Percentiles rank a stretch among this genome's conserved stretches.
Evolutionary conservation across 2,888 invertebrate species (phyloP).

Genomic region (Quadriops clusia): DNA sequence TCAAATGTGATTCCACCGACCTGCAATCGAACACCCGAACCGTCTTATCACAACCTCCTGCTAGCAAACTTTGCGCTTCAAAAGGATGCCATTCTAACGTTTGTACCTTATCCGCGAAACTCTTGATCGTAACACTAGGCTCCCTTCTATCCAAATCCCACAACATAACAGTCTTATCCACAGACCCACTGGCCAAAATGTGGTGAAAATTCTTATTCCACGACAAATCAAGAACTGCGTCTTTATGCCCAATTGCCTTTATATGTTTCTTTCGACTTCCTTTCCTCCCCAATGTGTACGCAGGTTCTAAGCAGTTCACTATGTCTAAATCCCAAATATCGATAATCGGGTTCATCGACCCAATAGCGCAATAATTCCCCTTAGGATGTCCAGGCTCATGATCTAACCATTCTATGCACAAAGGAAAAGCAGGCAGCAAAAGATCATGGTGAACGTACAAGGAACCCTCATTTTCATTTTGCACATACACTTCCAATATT

Average conservation of each 20-base stretch:
- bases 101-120: slow-evolving; percentile 75
- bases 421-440: slow-evolving; percentile 75
- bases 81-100: slow-evolving; percentile 71
- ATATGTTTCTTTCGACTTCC: slow-evolving; percentile 59
- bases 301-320: slow-evolving; percentile 81
- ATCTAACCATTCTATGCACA: slow-evolving; percentile 88
- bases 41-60: slow-evolving; percentile 73
- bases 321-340: slow-evolving; percentile 97
- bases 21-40: slow-evolving; percentile 77
- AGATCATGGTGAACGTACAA: slow-evolving; percentile 93
- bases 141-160: slow-evolving; percentile 84
- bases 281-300: slow-evolving; percentile 65
- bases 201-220: slow-evolving; percentile 80
- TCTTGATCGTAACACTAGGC: slow-evolving; percentile 61
- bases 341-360: slow-evolving; percentile 84
- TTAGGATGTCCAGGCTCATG: slow-evolving; percentile 68
- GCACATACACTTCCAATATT: slow-evolving; percentile 80
- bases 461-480: slow-evolving; percentile 78
- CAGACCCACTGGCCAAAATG: slow-evolving; percentile 86
- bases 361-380: slow-evolving; percentile 83
- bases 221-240: slow-evolving; percentile 81
- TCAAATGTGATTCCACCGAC: slow-evolving; percentile 43
- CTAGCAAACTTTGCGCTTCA: slow-evolving; percentile 70
- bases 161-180: slow-evolving; percentile 72
- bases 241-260: slow-evolving; percentile 55